A percentile compares a stretch with the other conserved stretches of the same genome.
These are phyloP conservation scores for Drosophila melanogaster DNA, from an alignment of 1,140 invertebrate species.

Conservation along the genomic window Release_6_plus_ISO1_MT NT_037436.4:9054501-9055000, in stretches of 20 bases:
- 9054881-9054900: too few species aligned
- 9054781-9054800: slow-evolving; percentile 60
- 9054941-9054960: too few species aligned
- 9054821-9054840: slow-evolving; percentile 33
- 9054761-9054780: slow-evolving; percentile 72
- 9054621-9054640: slow-evolving; percentile 1
- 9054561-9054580: slow-evolving; percentile 76
- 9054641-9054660: slow-evolving; percentile 17
- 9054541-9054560: slow-evolving; percentile 18
- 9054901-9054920: too few species aligned
- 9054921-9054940: background rate
- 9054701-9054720: slow-evolving; percentile 42
- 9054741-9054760: slow-evolving; percentile 81
- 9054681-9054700: slow-evolving; percentile 27
- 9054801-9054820: slow-evolving; percentile 57
- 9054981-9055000: slow-evolving; percentile 9
- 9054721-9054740: slow-evolving; percentile 37
- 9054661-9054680: slow-evolving; percentile 24
- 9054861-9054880: background rate
- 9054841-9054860: slow-evolving; percentile 7
- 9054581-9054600: slow-evolving; percentile 67
- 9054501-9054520: slow-evolving; percentile 55
- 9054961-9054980: background rate
- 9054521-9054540: background rate
- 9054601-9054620: slow-evolving; percentile 60